A percentile compares a stretch with the other conserved stretches of the same genome.
phyloP scores from a whole-genome alignment of 2,113 vertebrate genomes.

The Motacilla tschutschensis region DNA sequence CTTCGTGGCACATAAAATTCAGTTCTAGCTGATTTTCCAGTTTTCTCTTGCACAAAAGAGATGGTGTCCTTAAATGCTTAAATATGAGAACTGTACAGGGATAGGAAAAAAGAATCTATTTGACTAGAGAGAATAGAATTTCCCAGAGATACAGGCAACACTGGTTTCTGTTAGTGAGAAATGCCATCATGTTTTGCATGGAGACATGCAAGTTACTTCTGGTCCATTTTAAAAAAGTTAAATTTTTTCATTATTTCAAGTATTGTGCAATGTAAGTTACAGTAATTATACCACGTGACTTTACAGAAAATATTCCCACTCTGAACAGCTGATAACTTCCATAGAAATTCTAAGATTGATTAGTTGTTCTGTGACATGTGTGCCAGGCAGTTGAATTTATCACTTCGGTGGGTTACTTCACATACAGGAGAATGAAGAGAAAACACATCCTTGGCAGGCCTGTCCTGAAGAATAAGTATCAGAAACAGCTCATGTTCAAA shows the following conservation, averaged over 20 bases:
- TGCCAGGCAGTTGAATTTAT: background rate
- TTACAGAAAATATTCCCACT: background rate
- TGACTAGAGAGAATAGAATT: background rate
- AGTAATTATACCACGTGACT: background rate
- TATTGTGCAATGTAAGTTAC: background rate
- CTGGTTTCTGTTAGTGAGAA: background rate
- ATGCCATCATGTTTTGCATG: background rate
- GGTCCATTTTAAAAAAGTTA: background rate
- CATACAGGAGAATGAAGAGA: background rate
- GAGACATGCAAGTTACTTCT: background rate
- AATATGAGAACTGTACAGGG: background rate
- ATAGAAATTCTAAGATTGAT: background rate
- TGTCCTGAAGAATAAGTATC: slow-evolving; percentile 25
- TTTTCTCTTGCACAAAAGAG: background rate
- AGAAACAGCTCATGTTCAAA: background rate
- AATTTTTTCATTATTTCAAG: background rate
- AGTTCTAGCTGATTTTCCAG: background rate
- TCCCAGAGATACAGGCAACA: background rate
- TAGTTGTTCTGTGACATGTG: background rate
- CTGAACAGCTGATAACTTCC: background rate
- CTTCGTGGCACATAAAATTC: rapidly evolving
- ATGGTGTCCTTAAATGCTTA: background rate
- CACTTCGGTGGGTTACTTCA: background rate
- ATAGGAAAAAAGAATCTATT: background rate
- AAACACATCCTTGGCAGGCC: background rate